phyloP scores from a whole-genome alignment of 2,888 invertebrate genomes.

The Melitaea athalia region DNA sequence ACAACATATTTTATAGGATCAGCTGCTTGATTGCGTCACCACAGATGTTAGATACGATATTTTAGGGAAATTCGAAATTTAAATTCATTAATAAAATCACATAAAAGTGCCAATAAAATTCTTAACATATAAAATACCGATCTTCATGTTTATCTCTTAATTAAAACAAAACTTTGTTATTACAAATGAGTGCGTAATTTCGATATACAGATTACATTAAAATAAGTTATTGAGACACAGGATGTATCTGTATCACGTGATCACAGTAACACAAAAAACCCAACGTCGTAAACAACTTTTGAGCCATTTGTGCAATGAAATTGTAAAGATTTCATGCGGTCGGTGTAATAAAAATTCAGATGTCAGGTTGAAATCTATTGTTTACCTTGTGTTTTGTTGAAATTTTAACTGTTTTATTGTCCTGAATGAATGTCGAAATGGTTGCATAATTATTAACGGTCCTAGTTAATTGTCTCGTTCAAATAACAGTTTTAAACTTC shows the following conservation, averaged over 20 bases:
- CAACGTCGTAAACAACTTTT: slow-evolving; percentile 12
- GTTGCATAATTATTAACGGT: slow-evolving; percentile 63
- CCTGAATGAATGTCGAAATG: slow-evolving; percentile 47
- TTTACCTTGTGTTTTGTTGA: slow-evolving; percentile 51
- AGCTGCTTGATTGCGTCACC: slow-evolving; percentile 72
- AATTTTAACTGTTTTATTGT: slow-evolving; percentile 60
- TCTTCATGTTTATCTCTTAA: too few relatives aligned
- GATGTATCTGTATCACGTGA: slow-evolving; percentile 12
- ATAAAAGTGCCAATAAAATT: slow-evolving; percentile 26
- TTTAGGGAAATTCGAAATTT: slow-evolving; percentile 47
- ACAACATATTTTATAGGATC: slow-evolving; percentile 69
- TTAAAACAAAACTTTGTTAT: too few relatives aligned
- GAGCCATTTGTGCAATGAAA: slow-evolving; percentile 11
- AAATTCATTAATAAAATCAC: slow-evolving; percentile 37
- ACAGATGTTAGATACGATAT: slow-evolving; percentile 53
- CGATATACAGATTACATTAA: not conserved
- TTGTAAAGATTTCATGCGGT: slow-evolving; percentile 40
- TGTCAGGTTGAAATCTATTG: slow-evolving; percentile 66
- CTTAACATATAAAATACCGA: slow-evolving; percentile 26
- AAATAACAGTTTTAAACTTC: slow-evolving; percentile 30
- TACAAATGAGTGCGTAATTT: too few relatives aligned
- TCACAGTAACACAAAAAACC: slow-evolving; percentile 14
- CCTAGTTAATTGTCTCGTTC: slow-evolving; percentile 53
- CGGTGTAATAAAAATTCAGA: slow-evolving; percentile 37
- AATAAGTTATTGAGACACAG: not conserved